A percentile compares a stretch with the other conserved stretches of the same genome.
phyloP scores from a whole-genome alignment of 2,888 invertebrate species.

The Cryptus viduatorius region DNA sequence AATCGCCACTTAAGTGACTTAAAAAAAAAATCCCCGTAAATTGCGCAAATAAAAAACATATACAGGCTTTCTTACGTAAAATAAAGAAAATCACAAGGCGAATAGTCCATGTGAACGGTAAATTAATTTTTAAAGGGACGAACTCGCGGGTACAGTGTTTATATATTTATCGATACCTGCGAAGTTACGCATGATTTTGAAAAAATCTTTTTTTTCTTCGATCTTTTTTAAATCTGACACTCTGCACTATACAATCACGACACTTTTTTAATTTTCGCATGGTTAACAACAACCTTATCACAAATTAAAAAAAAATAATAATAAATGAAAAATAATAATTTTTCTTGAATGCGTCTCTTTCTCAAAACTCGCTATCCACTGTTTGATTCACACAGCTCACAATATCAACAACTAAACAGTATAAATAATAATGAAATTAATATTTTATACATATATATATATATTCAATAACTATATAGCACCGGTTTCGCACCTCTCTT shows the following conservation, averaged over 20 bases:
- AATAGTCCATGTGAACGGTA: neutral
- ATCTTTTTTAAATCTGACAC: constrained; percentile 52
- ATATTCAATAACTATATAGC: constrained; percentile 22
- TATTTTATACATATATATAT: constrained; percentile 5
- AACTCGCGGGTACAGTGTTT: constrained; percentile 13
- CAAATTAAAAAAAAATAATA: constrained; percentile 15
- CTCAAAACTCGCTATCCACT: constrained; percentile 58
- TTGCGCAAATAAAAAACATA: constrained; percentile 78
- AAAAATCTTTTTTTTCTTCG: constrained; percentile 16
- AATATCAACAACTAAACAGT: neutral
- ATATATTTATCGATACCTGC: neutral
- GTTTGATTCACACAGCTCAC: constrained; percentile 35
- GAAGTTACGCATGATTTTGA: constrained; percentile 31
- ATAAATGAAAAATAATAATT: constrained; percentile 14
- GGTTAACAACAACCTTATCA: constrained; percentile 65
- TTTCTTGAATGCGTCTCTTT: constrained; percentile 70
- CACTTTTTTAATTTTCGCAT: constrained; percentile 78
- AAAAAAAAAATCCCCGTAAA: constrained; percentile 18
- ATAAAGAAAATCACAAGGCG: constrained; percentile 18
- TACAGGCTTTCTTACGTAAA: constrained; percentile 81
- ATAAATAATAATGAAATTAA: neutral
- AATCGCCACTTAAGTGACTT: constrained; percentile 28
- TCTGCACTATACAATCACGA: constrained; percentile 75
- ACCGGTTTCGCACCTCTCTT: constrained; percentile 14
- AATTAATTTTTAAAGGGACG: constrained; percentile 1